Conservation (phyloP, 2,888 invertebrate genomes). For the Drosophila yooni region DNA sequence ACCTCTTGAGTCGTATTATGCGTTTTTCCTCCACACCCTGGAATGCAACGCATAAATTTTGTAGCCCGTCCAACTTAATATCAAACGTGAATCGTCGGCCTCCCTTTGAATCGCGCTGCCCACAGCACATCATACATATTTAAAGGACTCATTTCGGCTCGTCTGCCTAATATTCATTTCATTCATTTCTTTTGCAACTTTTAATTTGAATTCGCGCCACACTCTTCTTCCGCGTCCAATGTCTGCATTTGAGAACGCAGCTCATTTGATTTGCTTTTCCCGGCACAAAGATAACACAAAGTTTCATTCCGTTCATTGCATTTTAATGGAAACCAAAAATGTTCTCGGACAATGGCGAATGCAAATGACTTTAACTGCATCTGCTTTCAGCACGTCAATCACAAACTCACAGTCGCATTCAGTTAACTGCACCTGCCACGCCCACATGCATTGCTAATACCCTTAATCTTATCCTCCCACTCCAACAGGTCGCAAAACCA, state of each 20-base stretch:
- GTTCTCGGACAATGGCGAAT: conserved; percentile 52
- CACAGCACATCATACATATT: conserved; percentile 81
- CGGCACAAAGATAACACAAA: conserved; percentile 63
- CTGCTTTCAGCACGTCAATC: conserved; percentile 60
- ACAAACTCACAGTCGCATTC: conserved; percentile 54
- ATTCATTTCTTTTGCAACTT: conserved; percentile 78
- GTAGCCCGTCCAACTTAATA: conserved; percentile 71
- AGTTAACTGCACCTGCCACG: conserved; percentile 45
- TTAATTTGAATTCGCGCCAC: conserved; percentile 72
- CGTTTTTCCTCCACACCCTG: conserved; percentile 19
- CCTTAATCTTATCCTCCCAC: conserved; percentile 5
- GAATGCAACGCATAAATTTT: conserved; percentile 71
- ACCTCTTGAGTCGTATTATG: conserved; percentile 14
- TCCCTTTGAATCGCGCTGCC: conserved; percentile 45
- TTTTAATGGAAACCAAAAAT: conserved; percentile 68
- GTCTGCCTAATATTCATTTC: conserved; percentile 71
- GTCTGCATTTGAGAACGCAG: conserved; percentile 34
- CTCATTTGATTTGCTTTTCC: conserved; percentile 69
- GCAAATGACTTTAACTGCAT: conserved; percentile 47
- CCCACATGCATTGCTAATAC: conserved; percentile 43
- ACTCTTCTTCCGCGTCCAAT: conserved; percentile 6
- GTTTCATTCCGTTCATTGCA: conserved; percentile 74
- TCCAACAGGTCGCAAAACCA: conserved; percentile 73
- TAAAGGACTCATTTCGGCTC: conserved; percentile 74
- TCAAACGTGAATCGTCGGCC: conserved; percentile 70